phyloP scores from a whole-genome alignment of 2,888 invertebrate species.

The Chaetogeoica ovagalla region DNA sequence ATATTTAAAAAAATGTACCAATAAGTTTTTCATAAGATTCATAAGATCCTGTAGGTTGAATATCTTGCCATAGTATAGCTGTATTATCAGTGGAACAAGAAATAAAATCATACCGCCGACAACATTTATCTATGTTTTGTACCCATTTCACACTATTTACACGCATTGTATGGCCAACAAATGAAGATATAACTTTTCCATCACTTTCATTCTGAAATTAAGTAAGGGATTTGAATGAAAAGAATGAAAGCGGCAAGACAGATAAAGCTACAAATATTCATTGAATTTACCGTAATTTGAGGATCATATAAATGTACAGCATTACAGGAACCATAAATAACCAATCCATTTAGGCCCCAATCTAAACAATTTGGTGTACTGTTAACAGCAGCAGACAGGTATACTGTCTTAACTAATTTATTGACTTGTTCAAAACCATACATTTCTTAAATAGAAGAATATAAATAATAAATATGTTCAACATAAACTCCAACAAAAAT shows the following conservation, averaged over 20 bases:
- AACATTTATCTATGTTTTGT: conserved; percentile 57
- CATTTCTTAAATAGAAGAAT: not conserved
- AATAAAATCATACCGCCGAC: conserved; percentile 63
- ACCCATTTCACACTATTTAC: conserved; percentile 78
- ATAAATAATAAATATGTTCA: not conserved
- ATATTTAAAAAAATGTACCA: conserved; percentile 38
- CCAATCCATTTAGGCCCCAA: conserved; percentile 76
- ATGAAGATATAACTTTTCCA: conserved; percentile 66
- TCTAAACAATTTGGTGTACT: conserved; percentile 76
- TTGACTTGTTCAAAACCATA: not conserved
- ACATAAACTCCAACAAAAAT: no score
- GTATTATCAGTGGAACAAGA: conserved; percentile 79
- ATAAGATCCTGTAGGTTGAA: conserved; percentile 37
- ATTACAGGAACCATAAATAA: conserved; percentile 77
- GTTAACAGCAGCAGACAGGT: conserved; percentile 80
- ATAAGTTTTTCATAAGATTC: conserved; percentile 43
- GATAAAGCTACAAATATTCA: not conserved
- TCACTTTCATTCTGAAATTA: conserved; percentile 64
- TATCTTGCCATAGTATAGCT: conserved; percentile 71
- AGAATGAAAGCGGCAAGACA: not conserved
- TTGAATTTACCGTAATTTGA: conserved; percentile 59
- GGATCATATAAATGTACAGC: conserved; percentile 73
- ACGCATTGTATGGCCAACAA: conserved; percentile 69
- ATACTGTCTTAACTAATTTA: conserved; percentile 60
- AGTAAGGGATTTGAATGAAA: not conserved